A percentile compares a stretch with the other conserved stretches of the same genome.
phyloP scores from a whole-genome alignment of 1,140 invertebrate genomes.

The Anastatus disparis region DNA sequence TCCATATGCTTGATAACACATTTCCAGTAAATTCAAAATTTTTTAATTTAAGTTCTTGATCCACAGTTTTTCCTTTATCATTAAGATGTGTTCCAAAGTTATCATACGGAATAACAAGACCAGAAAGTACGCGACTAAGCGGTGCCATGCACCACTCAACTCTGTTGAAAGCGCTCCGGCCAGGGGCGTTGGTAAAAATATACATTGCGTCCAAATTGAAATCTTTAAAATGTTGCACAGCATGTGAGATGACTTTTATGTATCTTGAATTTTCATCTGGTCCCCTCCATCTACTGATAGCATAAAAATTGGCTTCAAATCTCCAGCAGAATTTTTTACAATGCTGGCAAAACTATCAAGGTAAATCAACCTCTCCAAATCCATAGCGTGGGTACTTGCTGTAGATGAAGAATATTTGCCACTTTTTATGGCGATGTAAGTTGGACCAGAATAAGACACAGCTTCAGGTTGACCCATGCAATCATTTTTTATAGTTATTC shows the following conservation, averaged over 20 bases:
- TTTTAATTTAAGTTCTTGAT: slow-evolving; percentile 49
- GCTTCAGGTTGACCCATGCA: no score
- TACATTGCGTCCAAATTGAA: neutral
- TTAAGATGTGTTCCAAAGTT: slow-evolving; percentile 58
- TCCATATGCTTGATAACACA: slow-evolving; percentile 53
- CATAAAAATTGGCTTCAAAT: slow-evolving; percentile 56
- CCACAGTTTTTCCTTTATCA: no score
- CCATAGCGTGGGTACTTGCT: slow-evolving; percentile 50
- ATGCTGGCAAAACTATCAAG: slow-evolving; percentile 46
- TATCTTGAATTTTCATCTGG: slow-evolving; percentile 62
- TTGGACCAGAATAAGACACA: no score
- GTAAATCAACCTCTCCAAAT: slow-evolving; percentile 46
- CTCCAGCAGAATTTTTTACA: slow-evolving; percentile 44
- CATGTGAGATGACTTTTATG: slow-evolving; percentile 44
- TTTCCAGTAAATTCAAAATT: slow-evolving; percentile 53
- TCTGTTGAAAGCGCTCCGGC: no score
- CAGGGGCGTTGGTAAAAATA: neutral
- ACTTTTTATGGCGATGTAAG: slow-evolving; percentile 57
- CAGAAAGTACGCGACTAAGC: slow-evolving; percentile 54
- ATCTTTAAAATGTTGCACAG: neutral
- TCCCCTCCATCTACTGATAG: slow-evolving; percentile 57
- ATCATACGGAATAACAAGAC: slow-evolving; percentile 58
- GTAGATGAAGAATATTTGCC: slow-evolving; percentile 49
- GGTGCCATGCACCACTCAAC: slow-evolving; percentile 61
- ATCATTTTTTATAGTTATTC: no score